Evolutionary conservation across 1,140 invertebrate genomes (phyloP).

Genomic region (Neodiprion pinetum): DNA sequence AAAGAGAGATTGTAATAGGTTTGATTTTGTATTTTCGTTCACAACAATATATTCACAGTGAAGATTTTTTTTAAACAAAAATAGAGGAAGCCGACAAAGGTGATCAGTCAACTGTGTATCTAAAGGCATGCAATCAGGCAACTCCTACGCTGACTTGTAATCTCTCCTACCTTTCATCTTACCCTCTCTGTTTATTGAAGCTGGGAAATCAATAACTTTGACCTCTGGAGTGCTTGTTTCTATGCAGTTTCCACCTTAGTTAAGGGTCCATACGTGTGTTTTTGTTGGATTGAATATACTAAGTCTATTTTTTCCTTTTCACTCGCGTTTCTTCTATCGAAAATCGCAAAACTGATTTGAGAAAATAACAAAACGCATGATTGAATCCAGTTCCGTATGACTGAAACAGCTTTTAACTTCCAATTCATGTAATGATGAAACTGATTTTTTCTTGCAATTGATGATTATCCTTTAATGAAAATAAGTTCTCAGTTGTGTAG

Average conservation of each 20-base stretch:
- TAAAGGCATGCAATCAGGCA: slow-evolving; percentile 33
- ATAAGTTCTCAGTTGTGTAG: no score
- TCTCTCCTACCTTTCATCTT: slow-evolving; percentile 37
- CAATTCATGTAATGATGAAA: no score
- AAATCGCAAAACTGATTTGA: slow-evolving; percentile 12
- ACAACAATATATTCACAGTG: no score
- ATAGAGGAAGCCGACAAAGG: background rate
- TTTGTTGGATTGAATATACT: background rate
- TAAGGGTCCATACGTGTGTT: slow-evolving; percentile 2
- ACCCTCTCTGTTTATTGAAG: slow-evolving; percentile 36
- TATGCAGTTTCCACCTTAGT: slow-evolving; percentile 4
- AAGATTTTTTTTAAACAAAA: no score
- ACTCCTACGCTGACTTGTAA: slow-evolving; percentile 29
- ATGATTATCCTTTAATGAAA: no score
- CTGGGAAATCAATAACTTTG: slow-evolving; percentile 40
- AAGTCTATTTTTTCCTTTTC: background rate
- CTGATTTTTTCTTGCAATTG: no score
- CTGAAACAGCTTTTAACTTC: no score
- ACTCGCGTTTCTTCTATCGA: slow-evolving; percentile 20
- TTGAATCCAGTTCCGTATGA: no score
- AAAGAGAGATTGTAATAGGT: background rate
- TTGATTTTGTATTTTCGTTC: background rate
- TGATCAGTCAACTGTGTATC: slow-evolving; percentile 16
- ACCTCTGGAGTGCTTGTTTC: slow-evolving; percentile 23
- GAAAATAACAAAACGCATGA: background rate